Base-by-base conservation (phyloP, 2,113 vertebrate genomes). In the Salvelinus alpinus region DNA sequence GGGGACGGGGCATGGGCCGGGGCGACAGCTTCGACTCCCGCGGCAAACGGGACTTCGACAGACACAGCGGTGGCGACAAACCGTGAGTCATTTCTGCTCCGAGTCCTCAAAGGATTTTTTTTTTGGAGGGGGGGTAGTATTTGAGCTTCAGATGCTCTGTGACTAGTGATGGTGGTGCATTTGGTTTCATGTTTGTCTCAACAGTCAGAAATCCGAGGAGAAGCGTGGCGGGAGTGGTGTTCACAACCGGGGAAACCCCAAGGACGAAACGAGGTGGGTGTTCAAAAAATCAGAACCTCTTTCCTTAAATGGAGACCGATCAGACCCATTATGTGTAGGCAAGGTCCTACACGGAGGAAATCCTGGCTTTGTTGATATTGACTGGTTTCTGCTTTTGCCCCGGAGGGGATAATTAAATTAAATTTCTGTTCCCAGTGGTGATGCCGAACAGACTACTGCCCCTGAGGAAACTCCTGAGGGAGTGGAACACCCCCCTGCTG, bases 161-260 rank as follows among this genome's bases (percentile, higher is more conserved):
- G 6, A 44, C 38, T 44, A 44, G 38, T 44, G 38, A 44, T 44
- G 38, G 38, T 44, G 2, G 38, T 2, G 2, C 38, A 44, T 44
- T 44, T 44, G 38, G 9, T 44, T 44, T 44, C 9, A 12, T 54
- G 12, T 59, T 94, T 91, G 87, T 92, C 95, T 93, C 94, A 99
- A 96, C 94, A 96, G 95, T 88, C 94, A 95, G 85, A 99, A 97
- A 90, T 93, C 90, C 0, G 97, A 99, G 87, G 98, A 99, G 87
- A 99, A 99, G 88, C 96, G 97, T 47, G 94, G 96, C 2, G 97
- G 97, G 71, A 93, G 94, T 29, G 96, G 97, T 82, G 95, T 97
- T 1, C 96, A 98, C 94, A 99, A 97, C 94, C 99, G 98, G 98
- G 97, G 96, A 86, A 96, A 91, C n/a, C 95, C 96, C 90, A 99